Base-by-base conservation (phyloP, 2,888 invertebrate genomes). In the Cataglyphis altisquamis region DNA sequence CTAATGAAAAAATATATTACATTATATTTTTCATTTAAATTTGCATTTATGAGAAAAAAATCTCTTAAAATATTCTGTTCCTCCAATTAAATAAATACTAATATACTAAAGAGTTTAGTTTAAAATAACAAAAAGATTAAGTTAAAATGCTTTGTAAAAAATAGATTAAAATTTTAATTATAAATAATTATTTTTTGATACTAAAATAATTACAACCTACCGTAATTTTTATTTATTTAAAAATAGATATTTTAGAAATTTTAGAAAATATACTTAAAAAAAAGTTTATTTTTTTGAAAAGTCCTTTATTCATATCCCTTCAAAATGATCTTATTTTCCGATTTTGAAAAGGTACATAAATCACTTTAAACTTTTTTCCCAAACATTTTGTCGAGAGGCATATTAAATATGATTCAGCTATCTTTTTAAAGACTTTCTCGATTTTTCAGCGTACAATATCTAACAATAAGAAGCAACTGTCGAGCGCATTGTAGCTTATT, bases 1-100 rank as follows among this genome's bases (percentile, higher is more conserved):
- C 72, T 60, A 60, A 70, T 48, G 72, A 60, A 39, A 70, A 60
- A 29, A 78, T 45, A 78, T 57, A 57, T 5, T 57, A 68, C 55
- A 29, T 29, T 67, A 29, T 52, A 41, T 32, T 68, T 70, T 67
- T 39, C 55, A 3, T 36, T 18, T n/a, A 36, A 18, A 8, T 36
- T 36, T 10, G n/a, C 21, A 57, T 4, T 63, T 48, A 21, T 32
- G 9, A 41, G 15, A 39, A 39, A 45, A 32, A 78, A 18, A 32
- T 21, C 21, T 21, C 21, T 21, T 21, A 21, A 21, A 21, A 21
- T 21, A 0, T 32, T 39, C 2, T 3, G 18, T 15, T 1, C 5
- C 5, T 5, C 6, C 32, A 45, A 4, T 68, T 70, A 45, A 78
- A 67, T 48, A 63, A 74, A 21, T 74, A 32, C 36, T 48, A 10